phyloP scores from a whole-genome alignment of 2,888 invertebrate genomes.

The Branchellion lobata region DNA sequence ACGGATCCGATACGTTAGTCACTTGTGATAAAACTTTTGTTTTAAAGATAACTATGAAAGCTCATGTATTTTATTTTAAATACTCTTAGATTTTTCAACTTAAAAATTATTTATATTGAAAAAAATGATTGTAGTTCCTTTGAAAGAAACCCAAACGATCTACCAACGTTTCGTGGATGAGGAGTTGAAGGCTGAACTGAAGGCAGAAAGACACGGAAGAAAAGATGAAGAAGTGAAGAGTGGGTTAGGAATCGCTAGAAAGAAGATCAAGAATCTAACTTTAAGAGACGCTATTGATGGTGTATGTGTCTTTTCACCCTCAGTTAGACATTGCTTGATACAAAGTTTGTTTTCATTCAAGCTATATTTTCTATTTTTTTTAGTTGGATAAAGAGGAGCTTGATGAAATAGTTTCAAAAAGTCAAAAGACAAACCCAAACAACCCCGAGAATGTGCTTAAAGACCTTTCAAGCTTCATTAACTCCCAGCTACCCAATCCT shows the following conservation, averaged over 20 bases:
- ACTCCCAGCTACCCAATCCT: slow-evolving; percentile 58
- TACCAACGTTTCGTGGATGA: slow-evolving; percentile 58
- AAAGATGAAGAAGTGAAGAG: slow-evolving; percentile 46
- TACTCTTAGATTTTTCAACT: too few species aligned
- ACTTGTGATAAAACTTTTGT: neutral
- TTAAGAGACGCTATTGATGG: slow-evolving; percentile 54
- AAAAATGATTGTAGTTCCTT: slow-evolving; percentile 54
- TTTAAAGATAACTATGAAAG: too few species aligned
- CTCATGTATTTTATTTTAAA: too few species aligned
- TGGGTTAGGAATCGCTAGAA: slow-evolving; percentile 44
- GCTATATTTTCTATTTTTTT: too few species aligned
- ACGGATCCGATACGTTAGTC: slow-evolving; percentile 2
- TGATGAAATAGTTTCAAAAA: slow-evolving; percentile 56
- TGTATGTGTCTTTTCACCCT: slow-evolving; percentile 48
- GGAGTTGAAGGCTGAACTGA: slow-evolving; percentile 44
- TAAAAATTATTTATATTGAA: too few species aligned
- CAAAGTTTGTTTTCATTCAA: too few species aligned
- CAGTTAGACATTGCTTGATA: too few species aligned
- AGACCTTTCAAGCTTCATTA: slow-evolving; percentile 60
- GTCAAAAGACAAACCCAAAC: slow-evolving; percentile 59
- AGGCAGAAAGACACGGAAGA: slow-evolving; percentile 21
- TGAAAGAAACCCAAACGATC: slow-evolving; percentile 58
- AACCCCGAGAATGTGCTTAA: slow-evolving; percentile 62
- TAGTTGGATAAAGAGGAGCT: slow-evolving; percentile 59
- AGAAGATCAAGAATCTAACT: slow-evolving; percentile 51